Percentiles rank a stretch among this genome's conserved stretches.
Conservation (phyloP, 2,797 vertebrate genomes). For the Sciurus carolinensis region DNA sequence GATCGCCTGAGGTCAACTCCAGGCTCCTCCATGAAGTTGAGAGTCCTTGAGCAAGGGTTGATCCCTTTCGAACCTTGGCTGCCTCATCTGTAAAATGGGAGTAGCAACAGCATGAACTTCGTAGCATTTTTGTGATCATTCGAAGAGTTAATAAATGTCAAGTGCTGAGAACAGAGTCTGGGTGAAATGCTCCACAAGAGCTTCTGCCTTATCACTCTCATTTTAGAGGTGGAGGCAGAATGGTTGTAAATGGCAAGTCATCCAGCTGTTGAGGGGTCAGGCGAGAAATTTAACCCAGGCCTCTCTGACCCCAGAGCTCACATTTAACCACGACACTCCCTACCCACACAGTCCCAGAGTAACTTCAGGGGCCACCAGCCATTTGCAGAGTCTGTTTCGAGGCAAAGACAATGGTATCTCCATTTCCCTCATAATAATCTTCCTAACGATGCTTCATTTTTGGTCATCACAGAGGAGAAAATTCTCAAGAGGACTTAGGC, state of each 20-base stretch:
- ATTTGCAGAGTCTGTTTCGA: background rate
- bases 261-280: background rate
- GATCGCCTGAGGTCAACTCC: background rate
- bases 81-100: constrained; percentile 32
- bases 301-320: background rate
- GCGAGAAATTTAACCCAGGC: background rate
- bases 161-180: background rate
- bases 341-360: background rate
- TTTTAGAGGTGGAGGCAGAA: background rate
- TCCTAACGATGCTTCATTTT: background rate
- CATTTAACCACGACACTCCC: background rate
- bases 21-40: background rate
- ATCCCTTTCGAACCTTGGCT: background rate
- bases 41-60: background rate
- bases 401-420: background rate
- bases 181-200: background rate
- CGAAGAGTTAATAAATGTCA: background rate
- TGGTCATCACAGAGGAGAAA: background rate
- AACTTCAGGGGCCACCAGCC: background rate
- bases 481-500: constrained; percentile 13
- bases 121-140: background rate
- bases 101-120: background rate
- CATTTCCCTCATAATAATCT: background rate
- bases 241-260: background rate
- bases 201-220: background rate